Base-by-base conservation (phyloP, 2,113 vertebrate genomes). In the Ranitomeya variabilis region DNA sequence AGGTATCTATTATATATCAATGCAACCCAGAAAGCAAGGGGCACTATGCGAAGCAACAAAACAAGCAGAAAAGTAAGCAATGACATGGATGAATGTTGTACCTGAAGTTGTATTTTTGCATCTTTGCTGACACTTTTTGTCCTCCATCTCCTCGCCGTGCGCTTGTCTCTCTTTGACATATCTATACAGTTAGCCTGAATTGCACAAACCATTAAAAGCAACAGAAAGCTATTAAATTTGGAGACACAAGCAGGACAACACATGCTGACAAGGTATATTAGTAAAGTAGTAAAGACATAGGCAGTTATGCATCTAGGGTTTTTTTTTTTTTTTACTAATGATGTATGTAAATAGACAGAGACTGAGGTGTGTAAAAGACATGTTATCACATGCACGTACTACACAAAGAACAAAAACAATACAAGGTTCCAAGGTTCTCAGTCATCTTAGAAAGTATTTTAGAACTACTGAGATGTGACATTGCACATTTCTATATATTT, bases 121-220 rank as follows among this genome's bases (percentile, higher is more conserved):
- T 99, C 98, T 99, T 99, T 99, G 96, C 97, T 98, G 95, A 99
- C 97, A 96, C 98, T 99, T 98, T 99, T 99, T 97, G 98, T 99
- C 97, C 98, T 98, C 98, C 98, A 99, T 95, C 98, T 97, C 97
- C 98, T 98, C 80, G 97, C 97, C 94, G 97, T 96, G 90, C 98
- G 96, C 94, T 99, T 99, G 95, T 99, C 98, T 99, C 99, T 99
- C 97, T 99, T 99, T 97, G 97, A 96, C 95, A 99, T 96, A 96
- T 99, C 98, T 97, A 99, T 96, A 95, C 97, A 99, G 96, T 97
- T 99, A 96, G 96, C 96, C 98, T 99, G 97, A 90, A 93, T 96
- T 93, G 92, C 92, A 96, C 92, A 95, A 93, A 94, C 92, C 92
- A 94, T 96, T 95, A 95, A 93, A 95, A 95, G 95, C 91, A 87